Conservation (phyloP, 2,113 vertebrate genomes). For the Pedionomus torquatus region DNA sequence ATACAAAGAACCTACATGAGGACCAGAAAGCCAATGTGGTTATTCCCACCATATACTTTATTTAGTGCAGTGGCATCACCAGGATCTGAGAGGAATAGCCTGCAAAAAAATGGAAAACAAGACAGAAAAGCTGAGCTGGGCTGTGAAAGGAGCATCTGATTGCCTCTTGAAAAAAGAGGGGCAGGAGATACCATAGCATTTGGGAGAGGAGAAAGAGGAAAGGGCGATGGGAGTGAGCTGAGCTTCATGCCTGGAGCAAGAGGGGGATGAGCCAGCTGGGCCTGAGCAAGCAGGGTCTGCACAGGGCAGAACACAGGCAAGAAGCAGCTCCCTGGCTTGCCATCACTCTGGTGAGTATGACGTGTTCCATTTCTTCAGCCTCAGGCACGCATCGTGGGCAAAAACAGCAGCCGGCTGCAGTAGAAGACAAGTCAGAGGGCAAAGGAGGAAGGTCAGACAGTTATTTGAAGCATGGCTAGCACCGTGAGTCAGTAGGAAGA, state of each 20-base stretch:
- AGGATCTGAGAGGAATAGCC: background rate
- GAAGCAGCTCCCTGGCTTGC: background rate
- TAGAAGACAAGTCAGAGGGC: background rate
- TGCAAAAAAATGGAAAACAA: background rate
- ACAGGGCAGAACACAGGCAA: background rate
- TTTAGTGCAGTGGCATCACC: background rate
- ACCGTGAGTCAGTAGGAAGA: background rate
- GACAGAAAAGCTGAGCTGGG: background rate
- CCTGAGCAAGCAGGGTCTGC: too few relatives aligned
- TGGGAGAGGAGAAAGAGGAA: background rate
- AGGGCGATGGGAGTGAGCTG: background rate
- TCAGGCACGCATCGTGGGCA: background rate
- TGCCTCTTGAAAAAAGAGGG: background rate
- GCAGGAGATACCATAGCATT: background rate
- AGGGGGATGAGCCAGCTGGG: background rate
- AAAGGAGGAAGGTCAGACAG: background rate
- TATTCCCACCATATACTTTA: background rate
- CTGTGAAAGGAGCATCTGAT: background rate
- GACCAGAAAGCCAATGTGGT: background rate
- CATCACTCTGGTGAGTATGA: background rate
- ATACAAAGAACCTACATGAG: background rate
- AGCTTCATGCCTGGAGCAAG: rapidly evolving
- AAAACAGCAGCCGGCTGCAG: background rate
- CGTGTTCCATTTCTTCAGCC: background rate
- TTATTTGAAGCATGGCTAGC: background rate